phyloP scores from a whole-genome alignment of 2,888 invertebrate genomes.

The Hypsopygia costalis region DNA sequence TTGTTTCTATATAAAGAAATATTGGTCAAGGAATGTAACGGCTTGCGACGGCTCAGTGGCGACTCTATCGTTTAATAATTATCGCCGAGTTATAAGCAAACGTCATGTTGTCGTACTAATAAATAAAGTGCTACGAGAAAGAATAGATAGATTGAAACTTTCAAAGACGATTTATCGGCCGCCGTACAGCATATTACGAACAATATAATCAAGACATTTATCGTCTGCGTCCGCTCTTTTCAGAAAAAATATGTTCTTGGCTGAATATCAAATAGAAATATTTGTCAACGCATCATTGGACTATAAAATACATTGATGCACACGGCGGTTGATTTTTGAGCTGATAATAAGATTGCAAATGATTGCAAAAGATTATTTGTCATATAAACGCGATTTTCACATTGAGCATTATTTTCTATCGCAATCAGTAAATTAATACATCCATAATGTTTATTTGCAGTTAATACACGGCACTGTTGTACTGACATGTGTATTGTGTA shows the following conservation, averaged over 20 bases:
- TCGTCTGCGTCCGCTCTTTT: constrained; percentile 31
- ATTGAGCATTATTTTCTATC: too few species aligned
- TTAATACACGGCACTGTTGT: too few species aligned
- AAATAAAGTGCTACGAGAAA: not conserved
- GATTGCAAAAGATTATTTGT: too few species aligned
- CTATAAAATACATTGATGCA: constrained; percentile 21
- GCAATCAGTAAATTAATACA: too few species aligned
- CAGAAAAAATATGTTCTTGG: constrained; percentile 34
- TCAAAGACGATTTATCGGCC: constrained; percentile 18
- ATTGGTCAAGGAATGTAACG: constrained; percentile 56
- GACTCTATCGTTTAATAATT: constrained; percentile 13
- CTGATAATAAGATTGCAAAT: not conserved
- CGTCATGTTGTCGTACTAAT: not conserved
- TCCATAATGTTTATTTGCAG: too few species aligned
- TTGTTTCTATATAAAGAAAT: constrained; percentile 65
- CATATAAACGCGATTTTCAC: too few species aligned
- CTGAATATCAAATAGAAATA: constrained; percentile 30
- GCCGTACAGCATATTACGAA: constrained; percentile 20
- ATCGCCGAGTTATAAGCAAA: not conserved
- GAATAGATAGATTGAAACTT: not conserved
- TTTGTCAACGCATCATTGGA: constrained; percentile 26
- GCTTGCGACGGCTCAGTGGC: constrained; percentile 11
- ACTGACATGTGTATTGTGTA: too few species aligned
- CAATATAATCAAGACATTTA: constrained; percentile 37
- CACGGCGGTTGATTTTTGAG: not conserved